phyloP scores from a whole-genome alignment of 2,113 vertebrate genomes.

The Nibea albiflora region DNA sequence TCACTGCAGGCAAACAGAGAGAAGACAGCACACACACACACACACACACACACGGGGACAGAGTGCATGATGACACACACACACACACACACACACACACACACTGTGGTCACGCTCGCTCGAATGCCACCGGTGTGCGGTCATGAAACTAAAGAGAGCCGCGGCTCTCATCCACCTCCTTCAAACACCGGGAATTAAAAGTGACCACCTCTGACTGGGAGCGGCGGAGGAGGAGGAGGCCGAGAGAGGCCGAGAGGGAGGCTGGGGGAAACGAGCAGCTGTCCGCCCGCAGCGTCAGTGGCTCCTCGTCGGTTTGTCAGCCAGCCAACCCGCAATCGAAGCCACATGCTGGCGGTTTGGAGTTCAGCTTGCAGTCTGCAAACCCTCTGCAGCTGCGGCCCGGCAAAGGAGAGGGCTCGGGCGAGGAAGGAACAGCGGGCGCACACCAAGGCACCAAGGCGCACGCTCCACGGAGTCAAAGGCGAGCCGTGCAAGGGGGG shows the following conservation, averaged over 20 bases:
- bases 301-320: constrained; percentile 50
- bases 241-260: neutral
- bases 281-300: constrained; percentile 7
- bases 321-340: constrained; percentile 71
- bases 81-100: neutral
- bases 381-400: neutral
- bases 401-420: neutral
- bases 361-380: constrained; percentile 51
- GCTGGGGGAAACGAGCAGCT: constrained; percentile 18
- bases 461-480: neutral
- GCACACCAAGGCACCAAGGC: too few relatives aligned
- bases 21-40: neutral
- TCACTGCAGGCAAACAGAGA: neutral
- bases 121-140: constrained; percentile 19
- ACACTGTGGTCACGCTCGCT: constrained; percentile 21
- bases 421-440: too few relatives aligned
- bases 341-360: constrained; percentile 72
- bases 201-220: neutral
- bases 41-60: neutral
- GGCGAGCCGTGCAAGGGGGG: neutral
- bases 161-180: neutral
- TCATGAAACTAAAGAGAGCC: constrained; percentile 25
- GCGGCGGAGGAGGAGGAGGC: too few relatives aligned
- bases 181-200: neutral
- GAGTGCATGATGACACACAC: constrained; percentile 27